Evolutionary conservation across 2,797 vertebrate genomes (phyloP).

Genomic region (Hemitrygon akajei): DNA sequence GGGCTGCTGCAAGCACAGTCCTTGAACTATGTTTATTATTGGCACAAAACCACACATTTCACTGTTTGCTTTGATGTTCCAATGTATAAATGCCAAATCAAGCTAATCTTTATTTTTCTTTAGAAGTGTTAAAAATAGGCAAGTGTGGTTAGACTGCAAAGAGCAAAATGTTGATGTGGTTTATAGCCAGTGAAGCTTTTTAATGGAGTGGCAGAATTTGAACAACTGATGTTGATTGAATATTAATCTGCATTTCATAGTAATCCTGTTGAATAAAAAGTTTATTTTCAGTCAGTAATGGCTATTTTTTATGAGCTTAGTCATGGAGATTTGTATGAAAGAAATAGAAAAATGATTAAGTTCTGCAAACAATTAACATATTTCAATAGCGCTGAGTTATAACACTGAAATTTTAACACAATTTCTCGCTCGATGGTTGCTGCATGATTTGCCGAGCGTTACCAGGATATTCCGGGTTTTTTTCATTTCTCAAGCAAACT

Average conservation of each 20-base stretch:
- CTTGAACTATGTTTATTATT: too few species aligned
- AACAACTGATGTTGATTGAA: slow-evolving; percentile 18
- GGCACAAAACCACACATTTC: too few species aligned
- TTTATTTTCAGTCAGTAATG: not conserved
- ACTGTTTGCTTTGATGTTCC: too few species aligned
- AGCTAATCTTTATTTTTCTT: not conserved
- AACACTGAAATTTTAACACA: too few species aligned
- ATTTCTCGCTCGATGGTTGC: too few species aligned
- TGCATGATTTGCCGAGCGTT: too few species aligned
- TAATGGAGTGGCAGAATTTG: not conserved
- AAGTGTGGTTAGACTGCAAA: not conserved
- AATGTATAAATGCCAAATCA: too few species aligned
- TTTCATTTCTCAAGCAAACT: too few species aligned
- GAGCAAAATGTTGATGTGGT: not conserved
- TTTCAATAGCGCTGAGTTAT: too few species aligned
- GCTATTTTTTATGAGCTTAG: not conserved
- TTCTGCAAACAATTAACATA: not conserved
- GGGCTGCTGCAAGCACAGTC: too few species aligned
- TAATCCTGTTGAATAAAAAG: not conserved
- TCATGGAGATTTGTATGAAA: not conserved
- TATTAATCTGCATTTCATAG: slow-evolving; percentile 8
- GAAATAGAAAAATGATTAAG: not conserved
- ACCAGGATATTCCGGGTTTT: too few species aligned
- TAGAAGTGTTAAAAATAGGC: not conserved
- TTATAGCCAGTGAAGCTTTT: not conserved